Evolutionary conservation across 2,113 vertebrate genomes (phyloP).

Genomic region (Pteronura brasiliensis): DNA sequence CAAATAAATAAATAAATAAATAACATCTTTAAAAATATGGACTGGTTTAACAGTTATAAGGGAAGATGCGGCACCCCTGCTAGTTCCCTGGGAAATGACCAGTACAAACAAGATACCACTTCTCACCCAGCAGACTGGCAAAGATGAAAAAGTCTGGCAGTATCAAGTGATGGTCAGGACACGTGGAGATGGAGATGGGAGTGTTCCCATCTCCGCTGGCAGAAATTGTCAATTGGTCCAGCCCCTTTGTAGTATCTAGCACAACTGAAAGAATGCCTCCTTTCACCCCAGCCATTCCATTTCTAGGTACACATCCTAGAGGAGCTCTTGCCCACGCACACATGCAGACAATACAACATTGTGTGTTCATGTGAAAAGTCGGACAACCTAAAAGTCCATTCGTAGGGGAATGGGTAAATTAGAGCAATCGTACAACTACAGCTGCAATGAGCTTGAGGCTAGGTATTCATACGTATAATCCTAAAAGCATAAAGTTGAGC

Average conservation of each 20-base stretch:
- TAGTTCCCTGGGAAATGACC: background rate
- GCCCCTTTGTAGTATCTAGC: background rate
- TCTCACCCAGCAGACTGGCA: background rate
- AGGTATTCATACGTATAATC: background rate
- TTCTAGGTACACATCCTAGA: background rate
- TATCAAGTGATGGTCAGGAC: background rate
- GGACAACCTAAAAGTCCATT: background rate
- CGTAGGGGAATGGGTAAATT: background rate
- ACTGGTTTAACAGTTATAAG: background rate
- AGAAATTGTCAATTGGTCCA: background rate
- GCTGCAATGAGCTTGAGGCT: conserved; percentile 10
- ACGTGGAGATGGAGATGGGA: background rate
- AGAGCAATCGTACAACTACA: background rate
- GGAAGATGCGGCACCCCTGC: background rate
- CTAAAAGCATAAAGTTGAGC: background rate
- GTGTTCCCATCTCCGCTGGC: background rate
- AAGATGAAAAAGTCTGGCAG: conserved; percentile 2
- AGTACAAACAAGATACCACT: background rate
- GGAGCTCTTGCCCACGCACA: background rate
- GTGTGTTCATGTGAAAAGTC: background rate
- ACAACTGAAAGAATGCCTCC: background rate
- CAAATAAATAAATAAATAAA: background rate
- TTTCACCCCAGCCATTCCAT: background rate
- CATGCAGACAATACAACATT: background rate
- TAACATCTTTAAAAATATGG: background rate